phyloP scores from a whole-genome alignment of 2,888 invertebrate species.

The Odontothrips loti region DNA sequence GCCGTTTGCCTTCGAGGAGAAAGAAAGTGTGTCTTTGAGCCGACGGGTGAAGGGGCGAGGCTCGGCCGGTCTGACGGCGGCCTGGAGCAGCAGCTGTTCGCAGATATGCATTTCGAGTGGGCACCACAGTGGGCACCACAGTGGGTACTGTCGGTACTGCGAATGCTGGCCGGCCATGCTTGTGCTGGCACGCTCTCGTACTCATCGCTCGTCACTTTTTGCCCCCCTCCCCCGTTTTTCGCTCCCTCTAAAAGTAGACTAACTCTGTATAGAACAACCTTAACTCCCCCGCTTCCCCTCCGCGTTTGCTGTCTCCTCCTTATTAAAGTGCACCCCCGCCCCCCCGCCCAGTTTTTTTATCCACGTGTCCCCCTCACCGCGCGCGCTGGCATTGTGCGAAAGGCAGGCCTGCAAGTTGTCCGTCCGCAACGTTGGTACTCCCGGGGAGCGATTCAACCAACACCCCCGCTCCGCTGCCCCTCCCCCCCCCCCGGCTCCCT shows the following conservation, averaged over 20 bases:
- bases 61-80: too few relatives aligned
- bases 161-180: too few relatives aligned
- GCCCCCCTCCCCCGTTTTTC: neutral
- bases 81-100: too few relatives aligned
- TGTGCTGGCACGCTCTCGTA: too few relatives aligned
- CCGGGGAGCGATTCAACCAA: too few relatives aligned
- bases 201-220: neutral
- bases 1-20: too few relatives aligned
- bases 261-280: too few relatives aligned
- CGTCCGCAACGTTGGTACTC: neutral
- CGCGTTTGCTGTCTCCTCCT: neutral
- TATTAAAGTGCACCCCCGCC: neutral
- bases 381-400: neutral
- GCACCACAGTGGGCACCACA: too few relatives aligned
- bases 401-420: neutral
- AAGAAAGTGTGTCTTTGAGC: too few relatives aligned
- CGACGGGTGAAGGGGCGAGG: too few relatives aligned
- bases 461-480: neutral
- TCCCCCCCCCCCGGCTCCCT: neutral
- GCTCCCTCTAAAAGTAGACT: neutral
- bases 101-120: too few relatives aligned
- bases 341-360: neutral
- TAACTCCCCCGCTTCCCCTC: neutral
- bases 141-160: too few relatives aligned
- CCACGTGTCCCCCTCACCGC: neutral